These are phyloP conservation scores for Dorcus parallelipipedus DNA, from an alignment of 2,888 invertebrate genomes.

Conservation along the genomic window DNA sequence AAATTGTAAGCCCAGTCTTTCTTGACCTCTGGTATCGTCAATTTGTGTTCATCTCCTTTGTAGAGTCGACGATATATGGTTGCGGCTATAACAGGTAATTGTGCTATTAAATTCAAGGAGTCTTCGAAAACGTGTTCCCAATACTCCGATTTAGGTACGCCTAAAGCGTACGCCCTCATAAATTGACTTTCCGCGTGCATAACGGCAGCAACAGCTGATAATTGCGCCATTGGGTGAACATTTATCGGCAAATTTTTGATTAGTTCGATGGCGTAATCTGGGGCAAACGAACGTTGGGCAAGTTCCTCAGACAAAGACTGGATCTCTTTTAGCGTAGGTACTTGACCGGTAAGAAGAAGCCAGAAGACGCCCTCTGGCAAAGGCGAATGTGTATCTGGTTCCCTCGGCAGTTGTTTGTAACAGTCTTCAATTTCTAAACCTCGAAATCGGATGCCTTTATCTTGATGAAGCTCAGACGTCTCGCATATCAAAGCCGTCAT, in stretches of 20 bases:
- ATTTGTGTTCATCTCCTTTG: constrained; percentile 58
- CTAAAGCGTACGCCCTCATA: constrained; percentile 83
- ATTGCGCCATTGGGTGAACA: constrained; percentile 94
- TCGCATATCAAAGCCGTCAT: constrained; percentile 94
- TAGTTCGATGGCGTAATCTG: constrained; percentile 89
- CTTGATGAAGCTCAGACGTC: constrained; percentile 90
- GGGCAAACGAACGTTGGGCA: constrained; percentile 85
- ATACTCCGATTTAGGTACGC: constrained; percentile 83
- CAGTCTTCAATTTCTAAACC: constrained; percentile 92
- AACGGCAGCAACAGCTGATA: constrained; percentile 86
- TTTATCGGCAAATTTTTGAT: constrained; percentile 86
- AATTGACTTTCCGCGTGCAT: constrained; percentile 91
- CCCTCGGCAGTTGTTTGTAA: constrained; percentile 82
- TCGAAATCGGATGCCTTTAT: constrained; percentile 94
- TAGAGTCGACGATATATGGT: constrained; percentile 81
- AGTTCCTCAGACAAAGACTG: constrained; percentile 71
- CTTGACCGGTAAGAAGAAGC: constrained; percentile 84
- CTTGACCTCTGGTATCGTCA: constrained; percentile 70
- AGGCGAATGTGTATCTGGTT: constrained; percentile 75
- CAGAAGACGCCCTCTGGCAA: constrained; percentile 92
- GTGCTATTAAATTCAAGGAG: constrained; percentile 83
- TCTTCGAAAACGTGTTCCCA: constrained; percentile 86
- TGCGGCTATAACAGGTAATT: constrained; percentile 81
- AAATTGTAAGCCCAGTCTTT: constrained; percentile 88
- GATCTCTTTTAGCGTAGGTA: constrained; percentile 79